Evolutionary conservation across 2,113 vertebrate species (phyloP).

Genomic region (Rhabdomys dilectus): DNA sequence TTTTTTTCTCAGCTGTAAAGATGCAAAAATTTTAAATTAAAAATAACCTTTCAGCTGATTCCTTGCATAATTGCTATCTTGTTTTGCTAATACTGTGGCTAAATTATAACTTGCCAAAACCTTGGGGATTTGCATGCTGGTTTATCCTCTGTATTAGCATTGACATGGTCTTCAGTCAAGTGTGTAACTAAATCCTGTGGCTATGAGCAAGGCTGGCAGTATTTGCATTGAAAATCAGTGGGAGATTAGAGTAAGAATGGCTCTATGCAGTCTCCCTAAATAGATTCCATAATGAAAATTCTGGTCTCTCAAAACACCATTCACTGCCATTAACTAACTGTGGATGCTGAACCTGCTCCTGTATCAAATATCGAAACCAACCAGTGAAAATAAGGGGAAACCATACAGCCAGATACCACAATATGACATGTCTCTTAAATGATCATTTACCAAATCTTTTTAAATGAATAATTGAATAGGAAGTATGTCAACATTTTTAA

Average conservation of each 20-base stretch:
- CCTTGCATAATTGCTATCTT: constrained; percentile 87
- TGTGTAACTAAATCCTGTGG: constrained; percentile 84
- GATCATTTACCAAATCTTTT: not conserved
- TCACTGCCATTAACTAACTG: constrained; percentile 73
- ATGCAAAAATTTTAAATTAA: constrained; percentile 85
- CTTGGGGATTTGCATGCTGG: constrained; percentile 82
- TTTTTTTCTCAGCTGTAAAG: constrained; percentile 79
- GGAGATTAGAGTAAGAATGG: constrained; percentile 77
- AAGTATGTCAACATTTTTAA: not conserved
- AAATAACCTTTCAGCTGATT: constrained; percentile 86
- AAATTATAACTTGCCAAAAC: constrained; percentile 86
- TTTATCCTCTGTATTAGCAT: constrained; percentile 86
- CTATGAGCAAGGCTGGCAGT: constrained; percentile 76
- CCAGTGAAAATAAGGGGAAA: not conserved
- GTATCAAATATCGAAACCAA: constrained; percentile 52
- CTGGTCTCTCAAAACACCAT: constrained; percentile 65
- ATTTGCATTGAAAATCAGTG: constrained; percentile 86
- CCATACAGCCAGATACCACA: not conserved
- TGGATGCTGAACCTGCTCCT: not conserved
- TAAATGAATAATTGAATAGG: not conserved
- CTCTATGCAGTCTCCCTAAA: constrained; percentile 71
- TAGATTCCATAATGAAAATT: constrained; percentile 80
- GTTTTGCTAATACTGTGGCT: constrained; percentile 85
- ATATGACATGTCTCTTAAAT: constrained; percentile 26
- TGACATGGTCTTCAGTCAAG: constrained; percentile 87